Conservation (phyloP, 2,888 invertebrate species). For the Siphlonurus alternatus region DNA sequence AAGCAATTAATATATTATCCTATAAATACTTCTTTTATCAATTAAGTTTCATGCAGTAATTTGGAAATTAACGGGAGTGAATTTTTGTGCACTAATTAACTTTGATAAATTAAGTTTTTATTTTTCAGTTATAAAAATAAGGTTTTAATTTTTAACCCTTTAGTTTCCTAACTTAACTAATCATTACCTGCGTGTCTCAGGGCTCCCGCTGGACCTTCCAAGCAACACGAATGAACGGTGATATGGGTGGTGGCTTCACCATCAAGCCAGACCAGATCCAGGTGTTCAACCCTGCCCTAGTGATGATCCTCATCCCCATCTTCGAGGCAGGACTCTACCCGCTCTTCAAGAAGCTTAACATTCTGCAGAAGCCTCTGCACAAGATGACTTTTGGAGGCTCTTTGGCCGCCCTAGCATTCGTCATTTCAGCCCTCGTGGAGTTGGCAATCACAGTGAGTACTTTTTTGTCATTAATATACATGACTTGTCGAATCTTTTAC, state of each 20-base stretch:
- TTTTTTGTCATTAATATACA: too few species aligned
- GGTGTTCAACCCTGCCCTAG: constrained; percentile 74
- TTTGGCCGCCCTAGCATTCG: constrained; percentile 68
- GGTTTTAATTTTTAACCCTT: too few species aligned
- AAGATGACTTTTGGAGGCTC: constrained; percentile 78
- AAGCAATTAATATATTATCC: too few species aligned
- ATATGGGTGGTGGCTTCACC: constrained; percentile 50
- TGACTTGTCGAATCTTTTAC: too few species aligned
- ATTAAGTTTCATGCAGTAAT: too few species aligned
- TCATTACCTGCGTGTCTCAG: constrained; percentile 29
- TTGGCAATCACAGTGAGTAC: constrained; percentile 45
- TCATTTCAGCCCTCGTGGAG: constrained; percentile 73
- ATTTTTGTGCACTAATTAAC: too few species aligned
- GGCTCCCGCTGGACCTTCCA: constrained; percentile 88
- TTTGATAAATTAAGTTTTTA: too few species aligned
- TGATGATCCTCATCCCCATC: constrained; percentile 69
- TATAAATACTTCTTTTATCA: too few species aligned
- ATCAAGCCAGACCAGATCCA: constrained; percentile 92
- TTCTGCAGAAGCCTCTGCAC: constrained; percentile 63
- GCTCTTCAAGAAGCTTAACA: constrained; percentile 43
- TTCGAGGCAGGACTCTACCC: constrained; percentile 73
- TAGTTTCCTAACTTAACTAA: too few species aligned
- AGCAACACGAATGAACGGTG: constrained; percentile 74
- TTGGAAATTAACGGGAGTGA: too few species aligned
- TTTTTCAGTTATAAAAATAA: too few species aligned